A percentile compares a stretch with the other conserved stretches of the same genome.
Evolutionary conservation across 2,888 invertebrate genomes (phyloP).

Genomic region (Plemyria rubiginata): DNA sequence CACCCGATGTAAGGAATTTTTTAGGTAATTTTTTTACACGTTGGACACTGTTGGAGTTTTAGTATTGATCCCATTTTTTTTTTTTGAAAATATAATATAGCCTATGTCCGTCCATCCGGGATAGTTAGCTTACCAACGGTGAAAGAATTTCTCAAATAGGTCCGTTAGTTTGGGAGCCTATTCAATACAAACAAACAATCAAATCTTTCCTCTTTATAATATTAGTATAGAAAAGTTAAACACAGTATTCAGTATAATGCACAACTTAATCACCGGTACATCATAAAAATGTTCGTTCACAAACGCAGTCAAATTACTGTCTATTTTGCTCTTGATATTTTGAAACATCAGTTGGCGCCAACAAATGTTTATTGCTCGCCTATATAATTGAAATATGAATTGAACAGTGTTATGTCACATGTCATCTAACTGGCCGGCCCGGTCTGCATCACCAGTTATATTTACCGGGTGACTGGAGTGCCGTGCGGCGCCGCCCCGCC

Average conservation of each 20-base stretch:
- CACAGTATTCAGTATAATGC: background rate
- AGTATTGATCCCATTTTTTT: too few species aligned
- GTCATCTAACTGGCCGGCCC: slow-evolving; percentile 15
- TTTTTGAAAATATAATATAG: background rate
- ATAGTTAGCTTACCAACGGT: too few species aligned
- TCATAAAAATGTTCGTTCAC: slow-evolving; percentile 15
- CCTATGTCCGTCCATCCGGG: too few species aligned
- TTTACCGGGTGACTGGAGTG: slow-evolving; percentile 29
- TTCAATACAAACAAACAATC: too few species aligned
- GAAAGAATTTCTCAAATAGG: too few species aligned
- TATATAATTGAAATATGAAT: slow-evolving; percentile 6
- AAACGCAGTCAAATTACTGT: slow-evolving; percentile 4
- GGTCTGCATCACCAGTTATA: slow-evolving; percentile 34
- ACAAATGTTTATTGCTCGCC: slow-evolving; percentile 6
- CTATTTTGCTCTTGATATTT: slow-evolving; percentile 2
- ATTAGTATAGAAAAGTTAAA: too few species aligned
- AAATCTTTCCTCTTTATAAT: too few species aligned
- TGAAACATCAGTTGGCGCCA: slow-evolving; percentile 8
- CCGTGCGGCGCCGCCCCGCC: slow-evolving; percentile 28
- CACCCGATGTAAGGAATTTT: too few species aligned
- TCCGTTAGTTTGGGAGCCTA: too few species aligned
- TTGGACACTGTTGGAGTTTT: too few species aligned
- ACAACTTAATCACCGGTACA: slow-evolving; percentile 2
- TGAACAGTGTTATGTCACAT: slow-evolving; percentile 26
- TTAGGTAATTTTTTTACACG: too few species aligned